Evolutionary conservation across 2,888 invertebrate species (phyloP), one percentile per base, ranked within the genome.

Genomic region (Euclidia mi): DNA sequence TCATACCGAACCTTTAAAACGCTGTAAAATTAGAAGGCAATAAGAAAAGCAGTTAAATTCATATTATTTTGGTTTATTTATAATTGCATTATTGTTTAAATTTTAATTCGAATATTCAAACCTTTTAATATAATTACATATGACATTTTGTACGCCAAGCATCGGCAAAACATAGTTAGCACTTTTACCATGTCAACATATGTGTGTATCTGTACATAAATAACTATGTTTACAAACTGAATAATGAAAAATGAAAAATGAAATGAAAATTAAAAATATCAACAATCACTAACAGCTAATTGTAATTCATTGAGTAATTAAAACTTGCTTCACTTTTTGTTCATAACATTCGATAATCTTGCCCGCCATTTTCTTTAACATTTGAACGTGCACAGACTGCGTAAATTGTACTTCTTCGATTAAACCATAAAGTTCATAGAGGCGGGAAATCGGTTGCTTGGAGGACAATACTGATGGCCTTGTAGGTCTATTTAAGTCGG

Each of bases 401-500:
- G 37, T 20, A 46, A 29, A 49, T 35, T n/a, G 40, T 37, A 12
- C 35, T 41, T 55, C 50, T 38, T 45, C 52, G 49, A 69, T 71
- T 67, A 74, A 60, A 58, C 63, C 67, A 66, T 65, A 58, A 34
- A 57, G 52, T 57, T 66, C 49, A 56, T 71, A 60, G 65, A 70
- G 43, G 48, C 74, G 57, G 63, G 67, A 72, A 70, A 50, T 56
- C 50, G 48, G 68, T 80, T 63, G 65, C 69, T 55, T 64, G 51
- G 80, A 81, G 81, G 84, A 87, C 84, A 86, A 80, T 85, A 84
- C 79, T 70, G 75, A 77, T 82, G 89, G 88, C 89, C 88, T 89
- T 89, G 88, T 76, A 70, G 68, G 55, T 68, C 77, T 82, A 79
- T 72, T 81, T 74, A 66, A 72, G 72, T 71, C 75, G 75, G 89